phyloP scores from a whole-genome alignment of 1,140 invertebrate species.

The Euborellia annulipes region DNA sequence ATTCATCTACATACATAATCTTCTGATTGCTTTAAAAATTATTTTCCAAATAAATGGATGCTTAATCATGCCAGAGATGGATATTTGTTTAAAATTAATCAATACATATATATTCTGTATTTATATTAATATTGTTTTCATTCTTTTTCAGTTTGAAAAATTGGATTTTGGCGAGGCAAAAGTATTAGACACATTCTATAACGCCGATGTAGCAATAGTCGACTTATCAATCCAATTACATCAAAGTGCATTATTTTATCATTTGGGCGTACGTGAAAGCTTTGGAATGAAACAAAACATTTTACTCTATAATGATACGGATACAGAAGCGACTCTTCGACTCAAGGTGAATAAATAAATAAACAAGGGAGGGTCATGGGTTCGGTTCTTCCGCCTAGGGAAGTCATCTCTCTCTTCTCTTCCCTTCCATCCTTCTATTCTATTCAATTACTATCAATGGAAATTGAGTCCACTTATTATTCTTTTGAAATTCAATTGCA shows the following conservation, averaged over 20 bases:
- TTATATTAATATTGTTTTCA: slow-evolving; percentile 8
- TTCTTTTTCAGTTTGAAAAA: slow-evolving; percentile 59
- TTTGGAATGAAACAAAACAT: slow-evolving; percentile 99
- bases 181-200: slow-evolving; percentile 77
- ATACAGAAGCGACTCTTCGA: slow-evolving; percentile 68
- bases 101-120: too few species aligned
- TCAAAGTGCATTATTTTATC: slow-evolving; percentile 82
- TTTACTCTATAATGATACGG: slow-evolving; percentile 77
- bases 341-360: slow-evolving; percentile 48
- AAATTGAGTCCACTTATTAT: too few species aligned
- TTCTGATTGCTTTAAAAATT: too few species aligned
- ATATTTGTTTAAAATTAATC: too few species aligned
- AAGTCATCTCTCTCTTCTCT: too few species aligned
- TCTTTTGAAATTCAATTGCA: too few species aligned
- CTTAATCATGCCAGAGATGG: too few species aligned
- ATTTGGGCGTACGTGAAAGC: slow-evolving; percentile 92
- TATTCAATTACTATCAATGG: too few species aligned
- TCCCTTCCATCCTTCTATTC: too few species aligned
- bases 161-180: slow-evolving; percentile 74
- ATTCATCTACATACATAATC: too few species aligned
- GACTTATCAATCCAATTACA: slow-evolving; percentile 84
- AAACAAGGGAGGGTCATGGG: background rate
- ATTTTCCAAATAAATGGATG: too few species aligned
- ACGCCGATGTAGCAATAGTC: slow-evolving; percentile 94
- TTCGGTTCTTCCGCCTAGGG: background rate